Evolutionary conservation across 2,113 vertebrate species (phyloP).

Genomic region (Physeter macrocephalus): DNA sequence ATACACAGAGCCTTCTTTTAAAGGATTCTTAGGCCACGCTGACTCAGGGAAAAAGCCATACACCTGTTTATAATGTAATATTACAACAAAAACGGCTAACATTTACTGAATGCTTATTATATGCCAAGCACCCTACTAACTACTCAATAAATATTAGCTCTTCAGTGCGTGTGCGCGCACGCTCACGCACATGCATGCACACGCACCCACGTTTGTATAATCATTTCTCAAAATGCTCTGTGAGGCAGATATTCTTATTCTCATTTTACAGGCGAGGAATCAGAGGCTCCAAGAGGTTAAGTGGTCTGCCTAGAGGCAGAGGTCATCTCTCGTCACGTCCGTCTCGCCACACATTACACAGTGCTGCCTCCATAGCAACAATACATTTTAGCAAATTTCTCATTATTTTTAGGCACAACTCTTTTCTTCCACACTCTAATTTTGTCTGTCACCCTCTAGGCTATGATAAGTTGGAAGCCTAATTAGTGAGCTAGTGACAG

Average conservation of each 20-base stretch:
- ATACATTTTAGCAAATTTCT: slow-evolving; percentile 22
- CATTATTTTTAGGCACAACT: slow-evolving; percentile 41
- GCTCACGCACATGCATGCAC: background rate
- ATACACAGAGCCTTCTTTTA: background rate
- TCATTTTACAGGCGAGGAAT: background rate
- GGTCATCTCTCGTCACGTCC: background rate
- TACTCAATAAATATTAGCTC: background rate
- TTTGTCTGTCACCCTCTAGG: slow-evolving; percentile 53
- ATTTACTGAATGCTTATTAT: background rate
- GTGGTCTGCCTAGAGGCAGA: background rate
- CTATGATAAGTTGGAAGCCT: slow-evolving; percentile 46
- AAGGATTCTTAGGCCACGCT: background rate
- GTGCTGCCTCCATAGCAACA: slow-evolving; percentile 17
- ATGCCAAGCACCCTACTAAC: background rate
- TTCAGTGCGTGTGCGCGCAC: no score
- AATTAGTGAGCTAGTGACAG: slow-evolving; percentile 60
- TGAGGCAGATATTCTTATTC: background rate
- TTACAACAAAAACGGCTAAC: background rate
- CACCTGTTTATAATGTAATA: background rate
- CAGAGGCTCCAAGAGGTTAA: background rate
- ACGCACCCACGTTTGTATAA: background rate
- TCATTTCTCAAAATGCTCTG: background rate
- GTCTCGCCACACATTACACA: background rate
- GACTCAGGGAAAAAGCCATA: background rate
- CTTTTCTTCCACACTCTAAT: slow-evolving; percentile 33